Conservation (phyloP, 2,888 invertebrate genomes). For the Scaptomyza polygonia region DNA sequence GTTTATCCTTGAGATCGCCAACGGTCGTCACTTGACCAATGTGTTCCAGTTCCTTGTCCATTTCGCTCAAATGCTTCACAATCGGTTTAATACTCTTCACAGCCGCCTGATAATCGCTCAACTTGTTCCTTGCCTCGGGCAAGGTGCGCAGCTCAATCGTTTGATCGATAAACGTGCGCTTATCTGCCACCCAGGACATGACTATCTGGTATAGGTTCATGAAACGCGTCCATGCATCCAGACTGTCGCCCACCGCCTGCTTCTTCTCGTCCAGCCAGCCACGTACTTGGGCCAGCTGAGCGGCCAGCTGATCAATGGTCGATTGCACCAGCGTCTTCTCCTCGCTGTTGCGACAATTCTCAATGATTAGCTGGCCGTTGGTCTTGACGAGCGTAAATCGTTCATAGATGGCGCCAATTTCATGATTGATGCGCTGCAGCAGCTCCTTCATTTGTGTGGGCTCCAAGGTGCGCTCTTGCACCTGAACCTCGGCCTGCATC, state of each 20-base stretch:
- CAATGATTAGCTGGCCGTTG: conserved; percentile 91
- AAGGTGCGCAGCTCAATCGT: conserved; percentile 91
- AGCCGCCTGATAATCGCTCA: conserved; percentile 94
- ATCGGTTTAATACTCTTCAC: conserved; percentile 95
- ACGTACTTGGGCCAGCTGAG: conserved; percentile 91
- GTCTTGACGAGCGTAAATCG: conserved; percentile 91
- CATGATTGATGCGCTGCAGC: conserved; percentile 90
- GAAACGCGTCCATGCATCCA: conserved; percentile 95
- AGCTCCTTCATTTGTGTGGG: conserved; percentile 91
- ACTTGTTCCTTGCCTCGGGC: conserved; percentile 92
- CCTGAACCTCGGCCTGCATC: conserved; percentile 91
- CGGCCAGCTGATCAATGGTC: conserved; percentile 90
- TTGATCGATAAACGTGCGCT: conserved; percentile 91
- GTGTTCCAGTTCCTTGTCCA: conserved; percentile 94
- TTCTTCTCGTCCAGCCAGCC: conserved; percentile 93
- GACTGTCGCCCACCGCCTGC: conserved; percentile 92
- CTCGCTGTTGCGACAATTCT: conserved; percentile 91
- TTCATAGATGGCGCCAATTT: conserved; percentile 89
- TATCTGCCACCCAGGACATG: conserved; percentile 93
- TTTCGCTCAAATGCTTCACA: conserved; percentile 94
- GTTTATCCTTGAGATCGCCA: conserved; percentile 92
- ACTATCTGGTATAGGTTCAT: conserved; percentile 92
- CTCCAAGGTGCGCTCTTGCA: conserved; percentile 91
- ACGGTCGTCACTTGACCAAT: conserved; percentile 93
- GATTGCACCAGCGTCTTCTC: conserved; percentile 91